phyloP scores from a whole-genome alignment of 2,797 vertebrate genomes.

The Echiichthys vipera region DNA sequence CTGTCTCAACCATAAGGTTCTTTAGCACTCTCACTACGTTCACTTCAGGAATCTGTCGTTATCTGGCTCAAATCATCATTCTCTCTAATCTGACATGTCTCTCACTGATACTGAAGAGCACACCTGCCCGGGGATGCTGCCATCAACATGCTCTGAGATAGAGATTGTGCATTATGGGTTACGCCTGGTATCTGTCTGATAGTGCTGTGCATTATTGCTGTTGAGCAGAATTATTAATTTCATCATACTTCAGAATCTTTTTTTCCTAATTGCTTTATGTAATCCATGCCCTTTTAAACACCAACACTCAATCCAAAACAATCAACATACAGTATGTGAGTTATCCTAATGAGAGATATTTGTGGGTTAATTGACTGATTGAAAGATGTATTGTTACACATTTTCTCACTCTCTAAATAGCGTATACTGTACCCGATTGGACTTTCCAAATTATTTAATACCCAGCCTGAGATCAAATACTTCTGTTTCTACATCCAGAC shows the following conservation, averaged over 20 bases:
- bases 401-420: constrained; percentile 2
- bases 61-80: neutral
- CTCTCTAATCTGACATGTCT: constrained; percentile 28
- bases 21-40: neutral
- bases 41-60: constrained; percentile 11
- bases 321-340: constrained; percentile 8
- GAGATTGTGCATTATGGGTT: constrained; percentile 23
- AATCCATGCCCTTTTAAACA: constrained; percentile 3
- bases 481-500: neutral
- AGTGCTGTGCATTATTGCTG: constrained; percentile 4
- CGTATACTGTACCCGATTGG: neutral
- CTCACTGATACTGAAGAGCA: neutral
- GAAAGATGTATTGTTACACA: neutral
- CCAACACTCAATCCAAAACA: neutral
- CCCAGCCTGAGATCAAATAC: neutral
- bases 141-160: neutral
- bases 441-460: constrained; percentile 12
- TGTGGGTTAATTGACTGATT: constrained; percentile 1
- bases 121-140: constrained; percentile 24
- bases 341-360: neutral
- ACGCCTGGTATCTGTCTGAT: constrained; percentile 26
- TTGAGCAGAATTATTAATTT: constrained; percentile 17
- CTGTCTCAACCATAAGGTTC: neutral
- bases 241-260: constrained; percentile 20
- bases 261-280: neutral